Evolutionary conservation across 1,140 invertebrate genomes (phyloP).

Genomic region (Euborellia annulipes): DNA sequence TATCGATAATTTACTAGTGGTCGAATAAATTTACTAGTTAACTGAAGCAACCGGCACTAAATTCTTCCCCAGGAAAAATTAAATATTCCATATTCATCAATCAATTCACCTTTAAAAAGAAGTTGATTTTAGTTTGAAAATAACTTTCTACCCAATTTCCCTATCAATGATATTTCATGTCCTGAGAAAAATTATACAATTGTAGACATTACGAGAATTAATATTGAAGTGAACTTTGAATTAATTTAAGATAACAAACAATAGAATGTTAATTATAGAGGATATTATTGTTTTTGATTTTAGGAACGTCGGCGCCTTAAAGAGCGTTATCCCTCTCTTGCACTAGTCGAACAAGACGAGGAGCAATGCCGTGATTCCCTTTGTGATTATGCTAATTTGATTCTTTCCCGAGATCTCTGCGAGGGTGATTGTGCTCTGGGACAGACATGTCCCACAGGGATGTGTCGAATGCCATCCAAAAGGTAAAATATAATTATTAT

Average conservation of each 20-base stretch:
- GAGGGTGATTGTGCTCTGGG: conserved; percentile 71
- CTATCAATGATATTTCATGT: no score
- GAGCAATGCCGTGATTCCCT: conserved; percentile 58
- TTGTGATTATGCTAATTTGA: conserved; percentile 61
- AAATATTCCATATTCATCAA: no score
- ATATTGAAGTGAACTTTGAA: neutral
- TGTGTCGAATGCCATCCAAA: conserved; percentile 36
- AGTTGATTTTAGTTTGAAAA: no score
- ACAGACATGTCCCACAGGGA: conserved; percentile 66
- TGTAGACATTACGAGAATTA: neutral
- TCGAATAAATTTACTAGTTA: no score
- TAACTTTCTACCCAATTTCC: no score
- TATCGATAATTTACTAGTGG: no score
- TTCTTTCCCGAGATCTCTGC: conserved; percentile 60
- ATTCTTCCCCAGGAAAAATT: no score
- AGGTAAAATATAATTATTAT: conserved; percentile 23
- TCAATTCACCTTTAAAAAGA: no score
- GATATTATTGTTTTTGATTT: conserved; percentile 14
- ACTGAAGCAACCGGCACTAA: no score
- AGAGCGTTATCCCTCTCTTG: conserved; percentile 64
- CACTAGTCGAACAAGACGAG: conserved; percentile 54
- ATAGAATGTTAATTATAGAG: no score
- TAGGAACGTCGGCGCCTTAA: conserved; percentile 68
- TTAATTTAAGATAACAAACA: no score
- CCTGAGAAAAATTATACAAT: no score